phyloP scores from a whole-genome alignment of 2,888 invertebrate genomes.

The Dilophus febrilis region DNA sequence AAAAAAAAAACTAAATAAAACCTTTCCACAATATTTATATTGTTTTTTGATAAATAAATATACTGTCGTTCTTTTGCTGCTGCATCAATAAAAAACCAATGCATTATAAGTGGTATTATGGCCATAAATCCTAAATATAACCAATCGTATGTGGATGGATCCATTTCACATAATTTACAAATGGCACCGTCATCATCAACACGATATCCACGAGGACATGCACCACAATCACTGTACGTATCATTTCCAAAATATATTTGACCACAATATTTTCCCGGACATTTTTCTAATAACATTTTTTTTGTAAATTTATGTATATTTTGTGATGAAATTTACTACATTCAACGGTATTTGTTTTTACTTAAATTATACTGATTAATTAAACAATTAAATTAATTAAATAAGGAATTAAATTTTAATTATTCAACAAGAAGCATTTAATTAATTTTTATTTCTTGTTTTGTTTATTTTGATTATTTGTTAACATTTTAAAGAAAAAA shows the following conservation, averaged over 20 bases:
- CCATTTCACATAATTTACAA: conserved; percentile 58
- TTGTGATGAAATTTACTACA: no score
- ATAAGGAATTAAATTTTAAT: no score
- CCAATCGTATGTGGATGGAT: conserved; percentile 77
- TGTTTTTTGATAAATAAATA: conserved; percentile 3
- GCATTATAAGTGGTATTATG: conserved; percentile 66
- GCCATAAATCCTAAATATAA: conserved; percentile 90
- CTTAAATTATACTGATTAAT: no score
- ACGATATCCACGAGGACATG: conserved; percentile 69
- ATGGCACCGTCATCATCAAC: conserved; percentile 48
- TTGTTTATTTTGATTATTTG: no score
- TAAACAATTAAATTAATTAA: no score
- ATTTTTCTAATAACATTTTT: conserved; percentile 8
- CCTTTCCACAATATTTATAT: no score
- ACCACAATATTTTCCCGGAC: conserved; percentile 30
- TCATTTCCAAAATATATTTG: conserved; percentile 46
- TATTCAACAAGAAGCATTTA: no score
- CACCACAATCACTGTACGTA: conserved; percentile 65
- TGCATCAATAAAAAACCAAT: conserved; percentile 85
- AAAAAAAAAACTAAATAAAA: no score
- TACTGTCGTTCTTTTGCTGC: conserved; percentile 57
- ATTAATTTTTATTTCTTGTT: no score
- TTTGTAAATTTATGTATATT: no score
- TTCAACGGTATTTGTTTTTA: no score
- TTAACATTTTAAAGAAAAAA: no score